phyloP scores from a whole-genome alignment of 2,113 vertebrate species.

The Podarcis cretensis region DNA sequence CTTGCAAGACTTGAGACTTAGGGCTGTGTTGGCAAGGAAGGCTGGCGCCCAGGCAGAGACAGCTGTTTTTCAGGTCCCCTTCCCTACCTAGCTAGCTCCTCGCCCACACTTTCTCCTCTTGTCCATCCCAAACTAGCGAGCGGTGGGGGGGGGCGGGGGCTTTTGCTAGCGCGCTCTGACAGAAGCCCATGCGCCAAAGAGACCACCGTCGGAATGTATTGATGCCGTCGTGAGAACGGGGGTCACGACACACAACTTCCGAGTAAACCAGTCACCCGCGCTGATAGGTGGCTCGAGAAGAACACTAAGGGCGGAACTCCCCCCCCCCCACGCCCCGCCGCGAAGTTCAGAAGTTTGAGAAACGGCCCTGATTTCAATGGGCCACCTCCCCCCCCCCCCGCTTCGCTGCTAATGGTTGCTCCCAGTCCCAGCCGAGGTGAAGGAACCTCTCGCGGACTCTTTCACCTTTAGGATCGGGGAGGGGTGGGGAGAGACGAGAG shows the following conservation, averaged over 20 bases:
- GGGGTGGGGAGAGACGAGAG: background rate
- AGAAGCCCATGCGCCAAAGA: background rate
- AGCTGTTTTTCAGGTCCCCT: background rate
- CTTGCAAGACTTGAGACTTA: slow-evolving; percentile 5
- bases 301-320: background rate
- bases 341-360: background rate
- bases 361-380: background rate
- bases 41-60: background rate
- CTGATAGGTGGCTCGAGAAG: background rate
- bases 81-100: too few species aligned
- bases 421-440: background rate
- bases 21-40: background rate
- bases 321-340: too few species aligned
- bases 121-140: background rate
- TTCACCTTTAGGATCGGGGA: too few species aligned
- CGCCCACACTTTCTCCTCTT: background rate
- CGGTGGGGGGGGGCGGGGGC: too few species aligned
- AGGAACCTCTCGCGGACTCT: background rate
- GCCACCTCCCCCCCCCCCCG: background rate
- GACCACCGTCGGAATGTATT: too few species aligned
- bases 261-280: background rate
- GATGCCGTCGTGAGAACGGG: background rate
- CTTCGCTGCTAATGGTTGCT: background rate
- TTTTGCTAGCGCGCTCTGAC: background rate
- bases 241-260: background rate